Conservation (phyloP, 2,113 vertebrate species). For the Isurus oxyrinchus region DNA sequence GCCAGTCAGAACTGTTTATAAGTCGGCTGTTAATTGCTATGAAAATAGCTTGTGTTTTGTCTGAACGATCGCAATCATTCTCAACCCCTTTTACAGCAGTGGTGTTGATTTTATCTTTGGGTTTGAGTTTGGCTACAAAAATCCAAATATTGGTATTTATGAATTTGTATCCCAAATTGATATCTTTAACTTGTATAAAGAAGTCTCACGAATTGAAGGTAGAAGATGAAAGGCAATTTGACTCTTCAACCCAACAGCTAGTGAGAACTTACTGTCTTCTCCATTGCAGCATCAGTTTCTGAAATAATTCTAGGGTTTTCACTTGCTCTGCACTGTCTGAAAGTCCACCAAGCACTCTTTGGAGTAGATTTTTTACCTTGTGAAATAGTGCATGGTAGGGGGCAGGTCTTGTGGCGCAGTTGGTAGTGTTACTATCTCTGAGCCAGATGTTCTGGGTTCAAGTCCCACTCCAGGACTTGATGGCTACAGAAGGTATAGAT, state of each 20-base stretch:
- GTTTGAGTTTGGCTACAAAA: background rate
- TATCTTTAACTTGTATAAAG: background rate
- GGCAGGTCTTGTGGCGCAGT: too few species aligned
- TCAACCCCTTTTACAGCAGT: background rate
- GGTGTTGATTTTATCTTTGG: background rate
- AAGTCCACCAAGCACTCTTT: background rate
- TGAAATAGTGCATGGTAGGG: background rate
- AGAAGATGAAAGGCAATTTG: background rate
- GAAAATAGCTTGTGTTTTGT: background rate
- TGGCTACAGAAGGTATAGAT: too few species aligned
- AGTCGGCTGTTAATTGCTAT: background rate
- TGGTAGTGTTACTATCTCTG: too few species aligned
- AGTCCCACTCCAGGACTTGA: too few species aligned
- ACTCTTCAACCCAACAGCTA: background rate
- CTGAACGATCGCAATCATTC: background rate
- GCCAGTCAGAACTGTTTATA: background rate
- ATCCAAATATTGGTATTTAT: background rate
- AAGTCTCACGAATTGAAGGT: background rate
- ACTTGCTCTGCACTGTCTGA: background rate
- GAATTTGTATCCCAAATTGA: background rate
- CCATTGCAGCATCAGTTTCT: background rate
- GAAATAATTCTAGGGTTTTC: background rate
- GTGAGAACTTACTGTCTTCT: background rate
- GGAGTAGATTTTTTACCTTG: background rate
- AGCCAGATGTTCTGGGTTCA: too few species aligned